These are phyloP conservation scores for Ormyrus labotus DNA, from an alignment of 2,888 invertebrate species.

Conservation along the genomic window DNA sequence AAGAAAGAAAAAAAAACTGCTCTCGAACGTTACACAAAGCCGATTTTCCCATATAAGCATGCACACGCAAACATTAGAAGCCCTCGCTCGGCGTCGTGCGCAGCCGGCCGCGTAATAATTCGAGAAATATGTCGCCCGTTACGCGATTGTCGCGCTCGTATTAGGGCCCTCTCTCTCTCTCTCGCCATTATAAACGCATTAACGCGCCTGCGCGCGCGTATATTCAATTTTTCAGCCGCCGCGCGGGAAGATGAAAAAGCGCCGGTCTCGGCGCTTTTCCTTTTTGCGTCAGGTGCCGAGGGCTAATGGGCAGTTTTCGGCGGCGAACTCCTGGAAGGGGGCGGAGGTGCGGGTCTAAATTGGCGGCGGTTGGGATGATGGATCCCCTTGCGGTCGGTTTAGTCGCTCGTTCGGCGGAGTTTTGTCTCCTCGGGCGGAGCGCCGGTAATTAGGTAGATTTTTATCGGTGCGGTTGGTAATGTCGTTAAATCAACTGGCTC, in stretches of 20 bases:
- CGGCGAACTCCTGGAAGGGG: not conserved
- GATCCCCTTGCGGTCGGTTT: no score
- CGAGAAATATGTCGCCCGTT: constrained; percentile 70
- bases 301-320: constrained; percentile 1
- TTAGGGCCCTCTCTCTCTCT: not conserved
- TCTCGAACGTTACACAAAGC: not conserved
- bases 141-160: constrained; percentile 46
- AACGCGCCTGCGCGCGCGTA: constrained; percentile 55
- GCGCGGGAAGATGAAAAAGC: constrained; percentile 42
- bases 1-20: not conserved
- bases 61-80: constrained; percentile 5
- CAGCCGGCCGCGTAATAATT: constrained; percentile 70
- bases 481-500: no score
- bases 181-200: constrained; percentile 72
- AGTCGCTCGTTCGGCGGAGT: no score
- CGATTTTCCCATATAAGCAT: constrained; percentile 10
- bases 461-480: no score
- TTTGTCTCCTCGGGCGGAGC: no score
- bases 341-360: constrained; percentile 42
- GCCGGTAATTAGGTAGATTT: no score
- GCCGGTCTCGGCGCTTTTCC: not conserved
- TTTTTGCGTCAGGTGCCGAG: no score
- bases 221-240: constrained; percentile 57
- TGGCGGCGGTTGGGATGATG: not conserved
- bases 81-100: constrained; percentile 45